phyloP scores from a whole-genome alignment of 2,888 invertebrate genomes.

The Drosophila mercatorum region DNA sequence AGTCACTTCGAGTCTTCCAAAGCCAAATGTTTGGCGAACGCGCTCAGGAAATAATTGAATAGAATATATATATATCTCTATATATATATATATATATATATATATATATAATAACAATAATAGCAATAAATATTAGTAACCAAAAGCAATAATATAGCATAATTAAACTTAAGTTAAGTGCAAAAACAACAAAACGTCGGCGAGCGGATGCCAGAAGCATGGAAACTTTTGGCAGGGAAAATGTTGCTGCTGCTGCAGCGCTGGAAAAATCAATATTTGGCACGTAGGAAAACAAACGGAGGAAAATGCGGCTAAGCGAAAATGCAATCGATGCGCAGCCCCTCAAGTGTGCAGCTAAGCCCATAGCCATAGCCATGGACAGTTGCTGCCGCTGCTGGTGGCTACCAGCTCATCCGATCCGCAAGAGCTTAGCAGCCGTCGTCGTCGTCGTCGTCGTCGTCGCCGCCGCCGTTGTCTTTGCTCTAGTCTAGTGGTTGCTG shows the following conservation, averaged over 20 bases:
- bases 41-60: constrained; percentile 55
- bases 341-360: constrained; percentile 54
- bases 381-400: constrained; percentile 33
- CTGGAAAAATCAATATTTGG: constrained; percentile 69
- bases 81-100: no score
- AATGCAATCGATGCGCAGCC: constrained; percentile 50
- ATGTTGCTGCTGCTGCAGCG: neutral
- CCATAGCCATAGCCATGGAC: constrained; percentile 38
- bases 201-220: neutral
- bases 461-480: constrained; percentile 20
- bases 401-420: constrained; percentile 33
- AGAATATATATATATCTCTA: constrained; percentile 10
- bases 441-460: neutral
- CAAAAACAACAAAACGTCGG: constrained; percentile 16
- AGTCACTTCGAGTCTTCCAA: constrained; percentile 83
- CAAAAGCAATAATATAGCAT: neutral
- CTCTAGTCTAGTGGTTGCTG: constrained; percentile 62
- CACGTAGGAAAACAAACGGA: constrained; percentile 20
- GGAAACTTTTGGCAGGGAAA: neutral
- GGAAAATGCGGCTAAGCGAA: constrained; percentile 29
- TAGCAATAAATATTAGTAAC: constrained; percentile 14
- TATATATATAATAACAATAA: constrained; percentile 1
- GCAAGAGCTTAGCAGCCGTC: constrained; percentile 38
- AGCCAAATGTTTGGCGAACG: constrained; percentile 60
- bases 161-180: constrained; percentile 14